Conservation (phyloP, 2,113 vertebrate species). For the Sceloporus tristichus region DNA sequence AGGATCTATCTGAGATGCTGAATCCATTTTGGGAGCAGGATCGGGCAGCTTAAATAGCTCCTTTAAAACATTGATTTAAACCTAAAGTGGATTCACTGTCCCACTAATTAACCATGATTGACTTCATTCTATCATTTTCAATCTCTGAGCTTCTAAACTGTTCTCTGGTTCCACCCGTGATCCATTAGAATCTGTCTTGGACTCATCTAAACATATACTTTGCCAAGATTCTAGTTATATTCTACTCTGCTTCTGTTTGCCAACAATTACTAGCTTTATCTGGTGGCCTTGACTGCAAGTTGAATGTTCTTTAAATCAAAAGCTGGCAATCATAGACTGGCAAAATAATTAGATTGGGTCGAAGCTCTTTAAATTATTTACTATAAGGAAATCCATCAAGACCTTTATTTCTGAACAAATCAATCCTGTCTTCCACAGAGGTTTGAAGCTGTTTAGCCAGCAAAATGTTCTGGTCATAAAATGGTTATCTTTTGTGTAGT, state of each 20-base stretch:
- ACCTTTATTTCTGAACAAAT: neutral
- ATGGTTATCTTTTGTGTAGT: neutral
- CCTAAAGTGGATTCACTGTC: too few relatives aligned
- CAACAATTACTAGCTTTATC: neutral
- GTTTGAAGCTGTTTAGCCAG: conserved; percentile 5
- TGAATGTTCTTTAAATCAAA: neutral
- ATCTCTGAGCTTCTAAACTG: neutral
- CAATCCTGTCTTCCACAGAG: conserved; percentile 13
- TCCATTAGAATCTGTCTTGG: neutral
- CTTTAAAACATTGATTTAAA: too few relatives aligned
- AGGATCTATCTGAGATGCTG: too few relatives aligned
- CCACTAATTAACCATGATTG: neutral
- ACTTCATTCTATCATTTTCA: neutral
- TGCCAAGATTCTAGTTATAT: neutral
- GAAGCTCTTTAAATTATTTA: conserved; percentile 19
- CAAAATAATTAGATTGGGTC: neutral
- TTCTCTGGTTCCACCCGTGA: neutral
- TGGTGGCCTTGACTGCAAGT: neutral
- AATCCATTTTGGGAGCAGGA: too few relatives aligned
- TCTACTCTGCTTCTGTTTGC: neutral
- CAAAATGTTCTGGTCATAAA: neutral
- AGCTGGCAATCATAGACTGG: neutral
- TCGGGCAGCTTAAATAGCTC: too few relatives aligned
- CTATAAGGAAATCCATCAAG: neutral
- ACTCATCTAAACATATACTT: neutral